Evolutionary conservation across 2,888 invertebrate genomes (phyloP), one percentile per base, ranked within the genome.

Genomic region (Pyrrhia umbra): DNA sequence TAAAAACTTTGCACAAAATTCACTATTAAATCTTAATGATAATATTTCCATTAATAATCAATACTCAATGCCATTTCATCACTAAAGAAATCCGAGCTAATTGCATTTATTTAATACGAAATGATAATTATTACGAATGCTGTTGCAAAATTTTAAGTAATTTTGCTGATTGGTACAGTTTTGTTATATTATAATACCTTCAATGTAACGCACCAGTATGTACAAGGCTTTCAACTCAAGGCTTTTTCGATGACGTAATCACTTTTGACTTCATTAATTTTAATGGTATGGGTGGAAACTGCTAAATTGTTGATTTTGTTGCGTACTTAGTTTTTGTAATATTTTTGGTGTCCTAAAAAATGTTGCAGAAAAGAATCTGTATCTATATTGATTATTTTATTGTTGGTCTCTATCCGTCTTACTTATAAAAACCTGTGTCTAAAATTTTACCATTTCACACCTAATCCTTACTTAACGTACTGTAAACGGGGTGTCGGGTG

Each of bases 171-270:
- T 70, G 75, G 34, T 34, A 37, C 42, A 59, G 37, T 43, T n/a
- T n/a, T n/a, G n/a, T n/a, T 49, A 39, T 62, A 61, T 54, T 65
- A 68, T 68, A 45, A 60, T 65, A 74, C 25, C 63, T 67, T 47
- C 45, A 47, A 39, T 68, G 60, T 68, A 68, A 73, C 34, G 18
- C n/a, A n/a, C n/a, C n/a, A n/a, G n/a, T 67, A 18, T 52, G 47
- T 56, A 54, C 75, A 75, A 77, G 78, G 78, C 56, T 68, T 67
- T 77, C 58, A 27, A 60, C 27, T 55, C 75, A 77, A 77, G 76
- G 76, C 39, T 49, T 4, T n/a, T n/a, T n/a, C n/a, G 27, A 20
- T 72, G 74, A 72, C 74, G 74, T 72, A 68, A 71, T 55, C 46
- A 39, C 9, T 55, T 55, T 52, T 63, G 8, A 49, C 23, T 72